Evolutionary conservation across 2,113 vertebrate species (phyloP), one percentile per base, ranked within the genome.

Genomic region (Oxyura jamaicensis): DNA sequence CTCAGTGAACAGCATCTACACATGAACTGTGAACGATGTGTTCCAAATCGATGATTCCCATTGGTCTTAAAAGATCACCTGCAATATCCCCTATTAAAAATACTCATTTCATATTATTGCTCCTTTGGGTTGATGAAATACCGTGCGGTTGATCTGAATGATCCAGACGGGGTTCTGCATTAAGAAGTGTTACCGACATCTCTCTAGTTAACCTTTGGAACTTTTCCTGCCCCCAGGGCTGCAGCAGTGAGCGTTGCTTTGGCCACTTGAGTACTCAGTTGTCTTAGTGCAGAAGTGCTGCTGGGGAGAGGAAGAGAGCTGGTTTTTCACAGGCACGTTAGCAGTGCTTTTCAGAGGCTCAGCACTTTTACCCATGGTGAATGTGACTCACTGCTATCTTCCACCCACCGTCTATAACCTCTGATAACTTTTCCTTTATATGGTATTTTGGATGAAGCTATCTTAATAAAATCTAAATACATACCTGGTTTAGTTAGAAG

Each of bases 341-440:
- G 92, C 72, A 93, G 22, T 31, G 69, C 80, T 95, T 85, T 59
- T 65, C 56, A 89, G 75, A 89, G 66, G 59, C 75, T 96, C 96
- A 91, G 88, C 80, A 35, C 86, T 96, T 95, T 50, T 66, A 69
- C 80, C 88, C 3, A 12, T 73, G 93, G 59, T 71, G 88, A 68
- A 26, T 8, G 28, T 96, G 96, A 96, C 42, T 96, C 96, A 95
- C 46, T 88, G 87, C 63, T 21, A 35, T 88, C 48, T 86, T 91
- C 77, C 75, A 91, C 90, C 93, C 92, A 92, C 83, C 88, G 53
- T 41, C 42, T 86, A 50, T 56, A 76, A 87, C 72, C 67, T 94
- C 91, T 76, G 92, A 72, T 91, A 87, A 80, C 77, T 95, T 93
- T 71, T 95, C 52, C 97, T 97, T 96, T 97, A 78, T 93, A 89